Base-by-base conservation (phyloP, 1,140 invertebrate genomes). In the Diploscapter pachys region DNA sequence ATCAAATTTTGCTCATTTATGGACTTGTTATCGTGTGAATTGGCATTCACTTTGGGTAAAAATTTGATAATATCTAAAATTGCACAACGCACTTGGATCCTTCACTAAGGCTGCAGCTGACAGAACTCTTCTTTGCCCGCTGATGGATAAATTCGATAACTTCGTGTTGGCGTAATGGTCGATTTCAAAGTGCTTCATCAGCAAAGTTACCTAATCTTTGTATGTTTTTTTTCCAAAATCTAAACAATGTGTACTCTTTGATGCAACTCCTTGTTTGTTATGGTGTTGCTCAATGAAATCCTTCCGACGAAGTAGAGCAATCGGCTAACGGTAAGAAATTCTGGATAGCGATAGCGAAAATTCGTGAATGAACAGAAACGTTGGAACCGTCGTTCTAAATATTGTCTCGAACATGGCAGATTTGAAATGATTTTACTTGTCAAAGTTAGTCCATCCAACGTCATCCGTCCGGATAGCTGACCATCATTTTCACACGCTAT, bases 101-200 rank as follows among this genome's bases (percentile, higher is more conserved):
- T 64, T 78, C 4, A 76, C 65, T 5, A 76, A 13, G 50, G 50
- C 50, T 5, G 67, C 11, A 11, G 75, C 73, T 48, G 77, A 9
- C 5, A 78, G 31, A 8, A 76, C 11, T 31, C 75, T 13, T 66
- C 75, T 63, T 53, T 73, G 11, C 9, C 72, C 75, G 52, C 75
- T 76, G 49, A 65, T 63, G 4, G 74, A 78, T 73, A 76, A 50
- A 11, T 75, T 59, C 6, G 53, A 57, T 50, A 63, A 56, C 56
- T n/a, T 52, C 54, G 56, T 54, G 13, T 74, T 6, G 11, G 51
- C 53, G 70, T 74, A 74, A 11, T 71, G 72, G 31, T 56, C 49
- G 54, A 74, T 3, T 48, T 74, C 72, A 70, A 74, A 75, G 11
- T 74, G 66, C 8, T 63, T 51, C 72, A 74, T 74, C 5, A 74